Percentiles rank a stretch among this genome's conserved stretches.
These are phyloP conservation scores for Silurus aristotelis DNA, from an alignment of 2,797 vertebrate species.

Conservation along the genomic window DNA sequence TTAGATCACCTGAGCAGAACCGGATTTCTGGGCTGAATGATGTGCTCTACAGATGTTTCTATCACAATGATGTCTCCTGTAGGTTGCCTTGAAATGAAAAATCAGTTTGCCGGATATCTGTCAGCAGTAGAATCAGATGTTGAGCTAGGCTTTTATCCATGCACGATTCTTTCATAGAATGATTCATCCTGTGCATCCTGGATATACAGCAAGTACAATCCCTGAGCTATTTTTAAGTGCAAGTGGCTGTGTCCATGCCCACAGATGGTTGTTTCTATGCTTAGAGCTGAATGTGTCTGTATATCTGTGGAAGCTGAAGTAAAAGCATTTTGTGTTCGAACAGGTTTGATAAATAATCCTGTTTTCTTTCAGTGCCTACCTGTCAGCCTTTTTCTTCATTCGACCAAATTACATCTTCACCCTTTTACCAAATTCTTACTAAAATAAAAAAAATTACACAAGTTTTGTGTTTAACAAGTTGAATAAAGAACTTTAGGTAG, in stretches of 20 bases:
- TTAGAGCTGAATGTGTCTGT: slow-evolving; percentile 30
- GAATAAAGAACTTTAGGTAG: not conserved
- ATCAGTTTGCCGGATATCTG: slow-evolving; percentile 29
- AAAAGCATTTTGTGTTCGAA: slow-evolving; percentile 48
- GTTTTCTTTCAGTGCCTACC: slow-evolving; percentile 18
- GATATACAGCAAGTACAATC: slow-evolving; percentile 25
- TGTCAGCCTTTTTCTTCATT: not conserved
- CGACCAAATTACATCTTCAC: slow-evolving; percentile 5
- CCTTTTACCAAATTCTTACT: not conserved
- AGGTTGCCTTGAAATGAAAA: slow-evolving; percentile 10
- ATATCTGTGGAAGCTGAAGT: slow-evolving; percentile 30
- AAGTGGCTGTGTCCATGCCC: slow-evolving; percentile 46
- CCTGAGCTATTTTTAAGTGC: slow-evolving; percentile 40
- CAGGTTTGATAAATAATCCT: slow-evolving; percentile 38
- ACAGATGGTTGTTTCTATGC: slow-evolving; percentile 51
- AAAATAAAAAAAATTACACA: not conserved
- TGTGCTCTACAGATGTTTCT: slow-evolving; percentile 1
- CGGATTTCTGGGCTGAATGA: not conserved
- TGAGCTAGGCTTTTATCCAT: not conserved
- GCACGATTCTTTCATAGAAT: slow-evolving; percentile 24
- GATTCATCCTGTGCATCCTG: slow-evolving; percentile 33
- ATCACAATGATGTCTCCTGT: slow-evolving; percentile 33
- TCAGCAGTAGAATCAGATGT: slow-evolving; percentile 14
- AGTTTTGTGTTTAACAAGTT: not conserved
- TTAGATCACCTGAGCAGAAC: slow-evolving; percentile 3